These are phyloP conservation scores for Netelia fuscicornis DNA, from an alignment of 2,888 invertebrate genomes.

Conservation along the genomic window DNA sequence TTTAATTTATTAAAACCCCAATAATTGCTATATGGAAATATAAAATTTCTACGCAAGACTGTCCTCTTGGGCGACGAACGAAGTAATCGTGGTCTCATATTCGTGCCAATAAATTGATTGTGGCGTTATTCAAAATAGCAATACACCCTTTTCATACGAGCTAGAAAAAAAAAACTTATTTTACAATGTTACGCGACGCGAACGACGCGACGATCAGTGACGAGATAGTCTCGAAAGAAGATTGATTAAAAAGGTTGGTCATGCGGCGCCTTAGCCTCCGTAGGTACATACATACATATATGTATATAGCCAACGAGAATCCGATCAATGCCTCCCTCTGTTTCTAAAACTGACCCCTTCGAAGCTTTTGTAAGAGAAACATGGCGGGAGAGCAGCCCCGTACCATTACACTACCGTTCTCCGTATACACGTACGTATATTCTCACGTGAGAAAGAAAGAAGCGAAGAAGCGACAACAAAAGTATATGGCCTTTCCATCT, in stretches of 20 bases:
- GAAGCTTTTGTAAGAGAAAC: slow-evolving; percentile 18
- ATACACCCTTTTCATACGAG: background rate
- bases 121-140: too few species aligned
- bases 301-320: background rate
- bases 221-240: background rate
- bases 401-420: slow-evolving; percentile 21
- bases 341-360: slow-evolving; percentile 40
- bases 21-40: too few species aligned
- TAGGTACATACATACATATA: background rate
- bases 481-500: slow-evolving; percentile 60
- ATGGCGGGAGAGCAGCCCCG: slow-evolving; percentile 23
- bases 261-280: background rate
- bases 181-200: too few species aligned
- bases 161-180: background rate
- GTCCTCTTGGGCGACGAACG: too few species aligned
- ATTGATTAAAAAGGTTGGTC: background rate
- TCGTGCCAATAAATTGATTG: background rate
- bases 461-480: slow-evolving; percentile 61
- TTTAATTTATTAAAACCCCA: too few species aligned
- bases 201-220: too few species aligned
- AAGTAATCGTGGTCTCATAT: too few species aligned
- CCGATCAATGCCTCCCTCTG: slow-evolving; percentile 16
- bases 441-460: slow-evolving; percentile 46
- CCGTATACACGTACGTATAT: slow-evolving; percentile 27
- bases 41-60: too few species aligned